Evolutionary conservation across 2,113 vertebrate genomes (phyloP).

Genomic region (Nipponia nippon): DNA sequence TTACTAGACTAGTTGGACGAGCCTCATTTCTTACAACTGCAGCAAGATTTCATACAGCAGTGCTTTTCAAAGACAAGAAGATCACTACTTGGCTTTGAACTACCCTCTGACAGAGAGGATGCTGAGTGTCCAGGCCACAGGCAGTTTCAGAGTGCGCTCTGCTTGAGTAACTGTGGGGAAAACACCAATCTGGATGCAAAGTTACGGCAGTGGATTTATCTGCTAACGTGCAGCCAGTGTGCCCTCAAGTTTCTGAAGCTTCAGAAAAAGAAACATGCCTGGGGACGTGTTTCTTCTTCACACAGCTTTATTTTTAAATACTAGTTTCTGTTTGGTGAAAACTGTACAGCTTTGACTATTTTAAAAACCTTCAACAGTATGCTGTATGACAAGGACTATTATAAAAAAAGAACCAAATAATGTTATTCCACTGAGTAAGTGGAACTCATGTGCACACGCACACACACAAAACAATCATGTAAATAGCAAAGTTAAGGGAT

Average conservation of each 20-base stretch:
- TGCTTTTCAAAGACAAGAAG: background rate
- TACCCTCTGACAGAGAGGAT: background rate
- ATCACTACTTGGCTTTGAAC: background rate
- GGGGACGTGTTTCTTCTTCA: constrained; percentile 49
- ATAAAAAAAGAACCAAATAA: constrained; percentile 61
- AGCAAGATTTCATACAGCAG: background rate
- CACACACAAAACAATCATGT: constrained; percentile 9
- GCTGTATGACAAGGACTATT: constrained; percentile 36
- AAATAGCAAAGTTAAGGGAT: constrained; percentile 65
- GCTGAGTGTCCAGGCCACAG: background rate
- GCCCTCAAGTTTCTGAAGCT: constrained; percentile 20
- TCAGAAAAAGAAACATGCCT: constrained; percentile 44
- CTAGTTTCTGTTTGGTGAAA: constrained; percentile 45
- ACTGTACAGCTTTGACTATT: constrained; percentile 51
- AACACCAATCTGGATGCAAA: background rate
- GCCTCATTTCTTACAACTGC: background rate
- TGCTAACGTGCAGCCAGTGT: constrained; percentile 2
- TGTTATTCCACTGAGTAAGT: constrained; percentile 7
- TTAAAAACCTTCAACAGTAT: constrained; percentile 58
- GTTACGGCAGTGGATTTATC: constrained; percentile 1
- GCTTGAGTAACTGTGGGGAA: background rate
- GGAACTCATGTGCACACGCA: background rate
- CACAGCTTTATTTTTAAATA: constrained; percentile 61
- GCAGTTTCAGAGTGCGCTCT: background rate
- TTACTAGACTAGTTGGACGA: background rate